Evolutionary conservation across 2,113 vertebrate species (phyloP).

Genomic region (Bostrychus sinensis): DNA sequence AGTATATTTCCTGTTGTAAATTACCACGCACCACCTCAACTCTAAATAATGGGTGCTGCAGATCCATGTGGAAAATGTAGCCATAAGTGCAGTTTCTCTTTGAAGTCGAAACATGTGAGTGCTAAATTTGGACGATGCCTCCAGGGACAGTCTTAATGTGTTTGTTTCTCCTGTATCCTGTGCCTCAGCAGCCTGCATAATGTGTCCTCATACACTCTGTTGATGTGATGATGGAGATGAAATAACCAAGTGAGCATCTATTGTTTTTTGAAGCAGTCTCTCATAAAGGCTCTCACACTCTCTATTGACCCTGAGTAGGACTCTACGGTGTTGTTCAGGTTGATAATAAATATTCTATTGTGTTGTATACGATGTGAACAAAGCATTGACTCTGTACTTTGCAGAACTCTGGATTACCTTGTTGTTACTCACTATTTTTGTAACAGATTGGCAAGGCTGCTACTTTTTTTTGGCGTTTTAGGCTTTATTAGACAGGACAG

Average conservation of each 20-base stretch:
- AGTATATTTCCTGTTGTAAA: constrained; percentile 49
- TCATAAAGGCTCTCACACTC: constrained; percentile 6
- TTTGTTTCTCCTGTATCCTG: constrained; percentile 56
- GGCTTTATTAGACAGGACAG: too few species aligned
- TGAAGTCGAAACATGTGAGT: constrained; percentile 64
- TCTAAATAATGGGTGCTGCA: constrained; percentile 46
- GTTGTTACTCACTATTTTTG: too few species aligned
- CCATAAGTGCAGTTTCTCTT: constrained; percentile 62
- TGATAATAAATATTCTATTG: too few species aligned
- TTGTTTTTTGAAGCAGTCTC: constrained; percentile 7
- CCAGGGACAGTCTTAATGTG: constrained; percentile 62
- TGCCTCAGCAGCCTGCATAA: constrained; percentile 43
- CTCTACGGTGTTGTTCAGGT: too few species aligned
- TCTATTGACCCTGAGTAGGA: constrained; percentile 14
- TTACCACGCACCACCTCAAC: constrained; percentile 17
- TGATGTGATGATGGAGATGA: constrained; percentile 11
- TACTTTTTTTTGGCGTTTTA: too few species aligned
- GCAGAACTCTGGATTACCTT: too few species aligned
- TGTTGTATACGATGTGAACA: too few species aligned
- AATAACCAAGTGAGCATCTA: neutral
- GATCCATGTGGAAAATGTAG: constrained; percentile 60
- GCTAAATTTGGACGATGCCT: constrained; percentile 73
- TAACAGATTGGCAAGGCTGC: too few species aligned
- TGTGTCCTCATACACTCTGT: constrained; percentile 10
- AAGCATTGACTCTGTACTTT: too few species aligned